These are phyloP conservation scores for Dryocosmus kuriphilus DNA, from an alignment of 2,888 invertebrate genomes.

Conservation along the genomic window DNA sequence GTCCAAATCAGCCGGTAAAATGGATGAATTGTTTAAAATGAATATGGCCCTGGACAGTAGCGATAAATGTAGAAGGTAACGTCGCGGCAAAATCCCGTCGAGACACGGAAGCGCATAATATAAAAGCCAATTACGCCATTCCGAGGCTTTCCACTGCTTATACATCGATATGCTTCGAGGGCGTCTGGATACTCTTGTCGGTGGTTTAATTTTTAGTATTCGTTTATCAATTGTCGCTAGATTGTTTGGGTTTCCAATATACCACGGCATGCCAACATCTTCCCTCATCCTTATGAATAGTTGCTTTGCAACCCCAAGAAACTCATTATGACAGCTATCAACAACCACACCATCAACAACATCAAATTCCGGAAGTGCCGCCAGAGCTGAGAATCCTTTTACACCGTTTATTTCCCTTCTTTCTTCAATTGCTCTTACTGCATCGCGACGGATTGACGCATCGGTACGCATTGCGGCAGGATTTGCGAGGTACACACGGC, in stretches of 20 bases:
- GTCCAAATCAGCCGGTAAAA: constrained; percentile 20
- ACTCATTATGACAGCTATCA: constrained; percentile 40
- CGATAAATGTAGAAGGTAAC: not conserved
- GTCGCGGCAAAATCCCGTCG: too few species aligned
- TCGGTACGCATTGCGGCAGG: not conserved
- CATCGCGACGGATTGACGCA: not conserved
- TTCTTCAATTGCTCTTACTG: too few species aligned
- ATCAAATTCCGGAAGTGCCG: constrained; percentile 41
- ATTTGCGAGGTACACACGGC: constrained; percentile 5
- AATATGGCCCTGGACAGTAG: constrained; percentile 36
- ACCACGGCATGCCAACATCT: not conserved
- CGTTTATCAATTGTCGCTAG: constrained; percentile 1
- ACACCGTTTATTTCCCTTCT: too few species aligned
- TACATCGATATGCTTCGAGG: too few species aligned
- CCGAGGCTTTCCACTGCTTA: constrained; percentile 11
- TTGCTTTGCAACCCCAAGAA: constrained; percentile 21
- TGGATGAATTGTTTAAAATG: constrained; percentile 38
- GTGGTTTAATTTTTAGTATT: not conserved
- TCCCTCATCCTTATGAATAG: not conserved
- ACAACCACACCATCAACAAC: constrained; percentile 38
- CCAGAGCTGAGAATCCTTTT: constrained; percentile 38
- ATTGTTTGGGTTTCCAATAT: not conserved
- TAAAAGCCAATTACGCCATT: constrained; percentile 25
- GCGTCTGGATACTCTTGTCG: not conserved
- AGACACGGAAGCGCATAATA: not conserved